Evolutionary conservation across 2,888 invertebrate genomes (phyloP), one percentile per base, ranked within the genome.

Genomic region (Eristalis tenax): DNA sequence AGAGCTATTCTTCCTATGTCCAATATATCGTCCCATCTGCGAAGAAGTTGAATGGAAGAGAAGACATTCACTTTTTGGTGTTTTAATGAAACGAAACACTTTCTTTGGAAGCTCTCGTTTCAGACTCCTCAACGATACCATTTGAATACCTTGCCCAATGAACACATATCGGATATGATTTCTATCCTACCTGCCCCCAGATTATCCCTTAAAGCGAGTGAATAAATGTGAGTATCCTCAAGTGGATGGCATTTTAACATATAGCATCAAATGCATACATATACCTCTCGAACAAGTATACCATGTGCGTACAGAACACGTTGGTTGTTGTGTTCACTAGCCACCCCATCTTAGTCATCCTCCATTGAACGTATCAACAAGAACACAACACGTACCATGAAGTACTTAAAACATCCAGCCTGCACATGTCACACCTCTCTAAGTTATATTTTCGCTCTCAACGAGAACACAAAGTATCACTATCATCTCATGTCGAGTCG

Each of bases 381-480:
- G 50, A 50, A 18, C 50, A 50, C 50, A 59, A 23, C 68, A 76
- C 68, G 76, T 61, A 3, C 23, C 43, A 50, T 13, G 28, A 8
- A 59, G 68, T 50, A 61, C 61, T 68, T 61, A 68, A 76, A 68
- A 50, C 43, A 43, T 61, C 32, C 35, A 50, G 43, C 32, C 59
- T 68, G 76, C 43, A 76, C 59, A 68, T 76, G 68, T 32, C 68
- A 50, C 76, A 61, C 50, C 43, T 35, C 43, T 26, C 38, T 56
- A 26, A 38, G 23, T 57, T 65, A 22, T 26, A 18, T 40, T 18
- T 57, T 26, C 18, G 61, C 32, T 40, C 18, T 18, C n/a, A 26
- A 68, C 28, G 59, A 40, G 40, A 59, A 50, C 61, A 61, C 68
- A 68, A 61, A 76, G 50, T 68, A 68, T 61, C 68, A 76, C 76